These are phyloP conservation scores for Stomorhina lunata DNA, from an alignment of 2,888 invertebrate genomes.

Conservation along the genomic window DNA sequence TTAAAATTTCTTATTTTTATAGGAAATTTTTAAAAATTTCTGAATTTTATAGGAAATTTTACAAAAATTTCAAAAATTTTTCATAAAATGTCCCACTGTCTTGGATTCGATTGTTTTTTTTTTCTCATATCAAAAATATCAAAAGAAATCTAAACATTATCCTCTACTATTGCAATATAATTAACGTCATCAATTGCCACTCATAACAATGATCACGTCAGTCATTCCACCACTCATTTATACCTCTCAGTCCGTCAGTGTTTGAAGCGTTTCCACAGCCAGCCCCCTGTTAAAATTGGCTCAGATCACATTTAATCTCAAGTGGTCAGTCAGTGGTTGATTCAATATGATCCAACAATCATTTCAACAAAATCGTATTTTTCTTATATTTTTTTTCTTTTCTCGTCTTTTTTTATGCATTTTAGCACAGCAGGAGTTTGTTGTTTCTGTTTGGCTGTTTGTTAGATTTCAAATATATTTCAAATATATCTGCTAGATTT, in stretches of 20 bases:
- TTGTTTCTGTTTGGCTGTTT: conserved; percentile 32
- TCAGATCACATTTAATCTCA: too few species aligned
- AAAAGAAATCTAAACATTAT: neutral
- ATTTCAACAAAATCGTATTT: conserved; percentile 35
- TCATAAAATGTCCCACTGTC: too few species aligned
- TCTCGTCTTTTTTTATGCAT: conserved; percentile 2
- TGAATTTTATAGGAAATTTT: too few species aligned
- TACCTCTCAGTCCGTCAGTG: neutral
- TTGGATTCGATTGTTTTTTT: neutral
- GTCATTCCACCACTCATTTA: conserved; percentile 15
- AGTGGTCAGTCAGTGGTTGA: neutral
- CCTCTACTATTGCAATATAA: conserved; percentile 52
- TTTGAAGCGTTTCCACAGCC: neutral
- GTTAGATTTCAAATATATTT: neutral
- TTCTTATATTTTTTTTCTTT: neutral
- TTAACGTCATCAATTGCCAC: conserved; percentile 62
- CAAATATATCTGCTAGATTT: neutral
- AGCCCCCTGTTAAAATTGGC: too few species aligned
- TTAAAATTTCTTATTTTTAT: too few species aligned
- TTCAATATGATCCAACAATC: conserved; percentile 16
- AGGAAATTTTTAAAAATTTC: too few species aligned
- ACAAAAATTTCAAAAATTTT: too few species aligned
- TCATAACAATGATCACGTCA: conserved; percentile 45
- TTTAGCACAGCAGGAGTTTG: conserved; percentile 56
- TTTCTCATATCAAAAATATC: neutral